A percentile compares a stretch with the other conserved stretches of the same genome.
These are phyloP conservation scores for Mythimna ferrago DNA, from an alignment of 2,888 invertebrate genomes.

Conservation along the genomic window DNA sequence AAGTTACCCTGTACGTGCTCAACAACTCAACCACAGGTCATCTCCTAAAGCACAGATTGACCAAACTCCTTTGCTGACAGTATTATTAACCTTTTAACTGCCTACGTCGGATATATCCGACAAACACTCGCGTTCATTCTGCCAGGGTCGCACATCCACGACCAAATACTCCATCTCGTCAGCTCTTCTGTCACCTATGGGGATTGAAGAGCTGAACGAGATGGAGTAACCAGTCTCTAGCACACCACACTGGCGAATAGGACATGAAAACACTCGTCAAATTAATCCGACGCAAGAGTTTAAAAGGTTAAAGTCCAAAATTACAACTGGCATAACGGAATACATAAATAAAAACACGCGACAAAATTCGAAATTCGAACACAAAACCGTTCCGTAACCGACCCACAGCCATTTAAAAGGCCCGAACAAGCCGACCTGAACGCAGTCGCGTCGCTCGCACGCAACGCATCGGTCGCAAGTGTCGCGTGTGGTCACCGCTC, in stretches of 20 bases:
- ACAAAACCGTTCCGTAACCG: conserved; percentile 49
- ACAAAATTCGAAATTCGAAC: conserved; percentile 10
- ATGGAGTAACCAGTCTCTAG: no score
- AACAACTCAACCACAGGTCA: background rate
- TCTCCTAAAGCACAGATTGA: conserved; percentile 14
- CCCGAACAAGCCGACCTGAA: conserved; percentile 48
- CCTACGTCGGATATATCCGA: no score
- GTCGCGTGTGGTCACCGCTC: conserved; percentile 57
- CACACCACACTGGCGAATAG: no score
- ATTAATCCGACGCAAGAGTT: no score
- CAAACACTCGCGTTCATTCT: no score
- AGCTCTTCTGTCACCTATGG: no score
- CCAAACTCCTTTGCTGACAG: conserved; percentile 10
- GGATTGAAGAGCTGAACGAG: no score
- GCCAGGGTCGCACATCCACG: no score
- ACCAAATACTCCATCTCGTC: no score
- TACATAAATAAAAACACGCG: conserved; percentile 16
- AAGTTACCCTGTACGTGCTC: background rate
- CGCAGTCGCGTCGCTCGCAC: conserved; percentile 32
- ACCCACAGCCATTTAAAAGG: conserved; percentile 53
- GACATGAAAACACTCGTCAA: no score
- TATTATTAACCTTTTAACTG: conserved; percentile 1
- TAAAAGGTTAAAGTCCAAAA: conserved; percentile 2
- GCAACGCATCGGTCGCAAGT: conserved; percentile 19
- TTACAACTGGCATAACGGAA: conserved; percentile 23